A percentile compares a stretch with the other conserved stretches of the same genome.
phyloP scores from a whole-genome alignment of 2,888 invertebrate species.

The Melieria omissa region DNA sequence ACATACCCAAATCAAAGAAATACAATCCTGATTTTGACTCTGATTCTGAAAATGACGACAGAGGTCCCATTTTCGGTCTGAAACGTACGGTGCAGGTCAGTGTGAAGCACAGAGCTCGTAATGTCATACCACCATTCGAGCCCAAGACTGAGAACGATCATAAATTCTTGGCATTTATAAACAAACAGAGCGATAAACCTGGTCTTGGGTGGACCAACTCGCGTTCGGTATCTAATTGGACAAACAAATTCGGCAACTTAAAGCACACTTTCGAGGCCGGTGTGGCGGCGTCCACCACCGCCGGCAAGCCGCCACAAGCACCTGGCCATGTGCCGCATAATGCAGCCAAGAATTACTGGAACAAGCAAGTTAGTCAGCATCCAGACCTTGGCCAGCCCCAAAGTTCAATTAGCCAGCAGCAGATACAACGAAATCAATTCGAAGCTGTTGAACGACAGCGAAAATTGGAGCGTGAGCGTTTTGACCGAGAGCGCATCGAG shows the following conservation, averaged over 20 bases:
- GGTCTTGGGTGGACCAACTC: constrained; percentile 62
- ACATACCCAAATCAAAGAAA: constrained; percentile 78
- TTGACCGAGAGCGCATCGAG: constrained; percentile 50
- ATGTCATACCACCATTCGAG: constrained; percentile 75
- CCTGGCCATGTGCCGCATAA: constrained; percentile 62
- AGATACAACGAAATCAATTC: constrained; percentile 44
- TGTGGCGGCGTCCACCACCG: constrained; percentile 56
- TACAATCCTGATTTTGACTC: constrained; percentile 69
- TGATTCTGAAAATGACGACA: constrained; percentile 63
- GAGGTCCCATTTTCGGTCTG: constrained; percentile 67
- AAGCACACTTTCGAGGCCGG: constrained; percentile 81
- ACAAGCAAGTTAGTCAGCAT: constrained; percentile 62
- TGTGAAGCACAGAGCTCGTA: constrained; percentile 66
- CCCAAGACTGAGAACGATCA: constrained; percentile 88
- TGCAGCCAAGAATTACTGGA: constrained; percentile 74
- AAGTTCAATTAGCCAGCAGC: constrained; percentile 14
- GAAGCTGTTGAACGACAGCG: constrained; percentile 54
- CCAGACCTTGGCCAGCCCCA: constrained; percentile 18
- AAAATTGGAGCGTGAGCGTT: constrained; percentile 64
- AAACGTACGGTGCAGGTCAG: constrained; percentile 72
- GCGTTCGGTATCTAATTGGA: constrained; percentile 76
- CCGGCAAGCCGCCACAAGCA: constrained; percentile 65
- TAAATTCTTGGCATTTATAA: constrained; percentile 85
- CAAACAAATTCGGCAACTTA: constrained; percentile 83
- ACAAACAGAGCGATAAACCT: constrained; percentile 74